These are phyloP conservation scores for Pseudococcus jackbeardsleyi DNA, from an alignment of 2,888 invertebrate species.

Conservation along the genomic window DNA sequence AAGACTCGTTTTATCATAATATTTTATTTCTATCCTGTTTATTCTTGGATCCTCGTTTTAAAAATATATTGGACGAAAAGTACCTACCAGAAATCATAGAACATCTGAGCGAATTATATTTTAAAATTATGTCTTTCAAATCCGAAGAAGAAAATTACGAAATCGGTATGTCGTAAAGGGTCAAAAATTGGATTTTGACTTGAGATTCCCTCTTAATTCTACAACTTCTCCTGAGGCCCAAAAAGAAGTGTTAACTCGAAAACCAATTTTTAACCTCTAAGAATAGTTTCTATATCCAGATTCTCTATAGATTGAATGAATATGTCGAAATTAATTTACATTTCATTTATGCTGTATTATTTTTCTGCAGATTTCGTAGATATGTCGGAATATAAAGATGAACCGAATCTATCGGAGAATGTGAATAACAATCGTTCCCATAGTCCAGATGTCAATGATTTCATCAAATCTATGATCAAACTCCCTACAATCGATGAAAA, in stretches of 20 bases:
- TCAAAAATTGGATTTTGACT: too few relatives aligned
- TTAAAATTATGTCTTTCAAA: slow-evolving; percentile 13
- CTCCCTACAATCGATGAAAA: neutral
- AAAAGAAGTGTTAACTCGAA: too few relatives aligned
- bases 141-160: slow-evolving; percentile 31
- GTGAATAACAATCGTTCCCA: neutral
- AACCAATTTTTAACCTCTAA: too few relatives aligned
- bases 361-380: slow-evolving; percentile 13
- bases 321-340: too few relatives aligned
- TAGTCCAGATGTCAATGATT: neutral
- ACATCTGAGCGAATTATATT: slow-evolving; percentile 14
- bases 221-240: too few relatives aligned
- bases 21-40: neutral
- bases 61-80: slow-evolving; percentile 13
- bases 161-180: slow-evolving; percentile 25
- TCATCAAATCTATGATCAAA: slow-evolving; percentile 37
- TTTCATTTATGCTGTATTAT: neutral
- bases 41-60: slow-evolving; percentile 39
- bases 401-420: neutral
- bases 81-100: neutral
- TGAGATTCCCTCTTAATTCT: too few relatives aligned
- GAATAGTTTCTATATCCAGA: too few relatives aligned
- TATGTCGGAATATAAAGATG: neutral
- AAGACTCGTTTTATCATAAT: slow-evolving; percentile 1
- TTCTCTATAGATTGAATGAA: too few relatives aligned